Evolutionary conservation across 2,888 invertebrate genomes (phyloP).

Genomic region (Vesta saturnalis): DNA sequence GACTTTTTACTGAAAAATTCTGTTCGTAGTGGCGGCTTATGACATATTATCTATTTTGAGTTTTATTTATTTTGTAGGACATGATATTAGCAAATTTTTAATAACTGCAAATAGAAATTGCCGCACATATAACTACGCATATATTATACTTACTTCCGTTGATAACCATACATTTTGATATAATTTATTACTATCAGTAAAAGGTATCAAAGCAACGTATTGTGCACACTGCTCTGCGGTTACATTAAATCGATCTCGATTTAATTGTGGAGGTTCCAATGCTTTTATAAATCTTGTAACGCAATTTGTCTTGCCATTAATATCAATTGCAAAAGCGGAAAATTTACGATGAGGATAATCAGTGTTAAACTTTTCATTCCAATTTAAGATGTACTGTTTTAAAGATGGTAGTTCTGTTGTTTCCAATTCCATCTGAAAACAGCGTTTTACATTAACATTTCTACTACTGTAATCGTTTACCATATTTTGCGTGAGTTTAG

Average conservation of each 20-base stretch:
- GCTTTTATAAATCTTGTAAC: constrained; percentile 64
- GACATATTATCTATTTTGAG: no score
- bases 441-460: background rate
- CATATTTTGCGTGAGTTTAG: constrained; percentile 55
- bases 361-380: constrained; percentile 64
- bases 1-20: no score
- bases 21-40: no score
- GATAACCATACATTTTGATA: constrained; percentile 68
- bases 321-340: constrained; percentile 65
- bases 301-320: constrained; percentile 66
- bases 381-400: constrained; percentile 64
- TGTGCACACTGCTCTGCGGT: constrained; percentile 61
- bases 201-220: constrained; percentile 64
- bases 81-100: no score
- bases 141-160: constrained; percentile 63
- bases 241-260: constrained; percentile 57
- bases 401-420: constrained; percentile 64
- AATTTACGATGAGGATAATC: constrained; percentile 66
- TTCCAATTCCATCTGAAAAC: constrained; percentile 58
- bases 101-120: no score
- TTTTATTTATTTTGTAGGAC: no score
- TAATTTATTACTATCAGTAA: constrained; percentile 58
- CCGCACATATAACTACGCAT: no score
- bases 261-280: constrained; percentile 63
- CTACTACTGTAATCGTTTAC: constrained; percentile 43